These are phyloP conservation scores for Chelon labrosus DNA, from an alignment of 2,797 vertebrate genomes.

Conservation along the genomic window DNA sequence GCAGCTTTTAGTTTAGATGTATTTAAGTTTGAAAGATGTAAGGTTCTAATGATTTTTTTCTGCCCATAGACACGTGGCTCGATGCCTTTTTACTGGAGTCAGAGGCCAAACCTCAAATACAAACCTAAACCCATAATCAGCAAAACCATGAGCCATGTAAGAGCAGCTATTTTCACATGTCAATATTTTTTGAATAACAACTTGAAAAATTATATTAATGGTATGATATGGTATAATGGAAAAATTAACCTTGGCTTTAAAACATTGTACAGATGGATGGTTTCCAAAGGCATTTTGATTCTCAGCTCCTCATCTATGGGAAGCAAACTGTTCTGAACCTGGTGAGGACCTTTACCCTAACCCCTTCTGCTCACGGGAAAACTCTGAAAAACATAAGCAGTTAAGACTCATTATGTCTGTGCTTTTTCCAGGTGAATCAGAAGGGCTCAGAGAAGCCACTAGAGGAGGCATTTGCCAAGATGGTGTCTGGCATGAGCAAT, in stretches of 20 bases:
- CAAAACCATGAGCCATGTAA: slow-evolving; percentile 94
- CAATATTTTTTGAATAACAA: background rate
- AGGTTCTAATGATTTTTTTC: background rate
- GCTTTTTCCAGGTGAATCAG: slow-evolving; percentile 91
- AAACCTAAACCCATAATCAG: slow-evolving; percentile 97
- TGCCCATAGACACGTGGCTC: slow-evolving; percentile 92
- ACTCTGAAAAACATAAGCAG: background rate
- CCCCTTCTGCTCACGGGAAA: background rate
- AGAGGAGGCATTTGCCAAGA: slow-evolving; percentile 93
- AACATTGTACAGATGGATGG: slow-evolving; percentile 91
- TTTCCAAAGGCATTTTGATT: slow-evolving; percentile 98
- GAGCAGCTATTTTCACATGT: slow-evolving; percentile 28
- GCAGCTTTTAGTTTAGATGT: background rate
- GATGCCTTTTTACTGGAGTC: slow-evolving; percentile 99
- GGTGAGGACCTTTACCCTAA: slow-evolving; percentile 79
- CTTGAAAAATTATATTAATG: background rate
- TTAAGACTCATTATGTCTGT: background rate
- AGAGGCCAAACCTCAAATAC: slow-evolving; percentile 98
- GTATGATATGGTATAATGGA: background rate
- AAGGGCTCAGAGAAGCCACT: slow-evolving; percentile 98
- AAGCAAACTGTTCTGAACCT: slow-evolving; percentile 97
- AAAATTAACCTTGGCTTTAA: slow-evolving; percentile 11
- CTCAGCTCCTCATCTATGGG: slow-evolving; percentile 96
- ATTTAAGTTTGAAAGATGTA: background rate
- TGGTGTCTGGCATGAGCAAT: slow-evolving; percentile 91